Evolutionary conservation across 2,113 vertebrate species (phyloP).

Genomic region (Ranitomeya imitator): DNA sequence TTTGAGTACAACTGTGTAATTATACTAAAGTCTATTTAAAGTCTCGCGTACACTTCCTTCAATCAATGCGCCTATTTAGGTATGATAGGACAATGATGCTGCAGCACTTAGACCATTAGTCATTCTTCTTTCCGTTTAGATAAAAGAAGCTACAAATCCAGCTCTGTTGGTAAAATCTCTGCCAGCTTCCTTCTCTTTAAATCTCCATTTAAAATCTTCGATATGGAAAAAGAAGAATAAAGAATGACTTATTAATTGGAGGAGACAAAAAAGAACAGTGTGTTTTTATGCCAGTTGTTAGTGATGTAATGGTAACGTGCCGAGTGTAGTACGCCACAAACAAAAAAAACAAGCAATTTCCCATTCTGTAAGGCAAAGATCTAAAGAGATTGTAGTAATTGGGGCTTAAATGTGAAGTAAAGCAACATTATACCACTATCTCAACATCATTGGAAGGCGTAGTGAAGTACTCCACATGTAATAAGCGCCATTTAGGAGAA

Average conservation of each 20-base stretch:
- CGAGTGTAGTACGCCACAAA: constrained; percentile 9
- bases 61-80: constrained; percentile 36
- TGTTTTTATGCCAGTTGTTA: constrained; percentile 2
- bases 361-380: background rate
- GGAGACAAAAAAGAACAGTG: constrained; percentile 6
- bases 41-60: constrained; percentile 25
- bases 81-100: constrained; percentile 25
- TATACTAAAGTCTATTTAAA: constrained; percentile 34
- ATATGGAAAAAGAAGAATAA: background rate
- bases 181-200: background rate
- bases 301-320: background rate
- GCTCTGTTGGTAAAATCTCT: background rate
- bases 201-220: background rate
- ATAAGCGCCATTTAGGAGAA: background rate
- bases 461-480: background rate
- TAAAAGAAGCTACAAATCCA: constrained; percentile 17
- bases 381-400: background rate
- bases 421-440: background rate
- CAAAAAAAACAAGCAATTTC: background rate
- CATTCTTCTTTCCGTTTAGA: constrained; percentile 15
- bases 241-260: constrained; percentile 10
- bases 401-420: background rate
- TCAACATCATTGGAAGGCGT: background rate
- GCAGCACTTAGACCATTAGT: constrained; percentile 21
- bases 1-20: constrained; percentile 33